Conservation (phyloP, 2,113 vertebrate species). For the Trematocara macrostoma region DNA sequence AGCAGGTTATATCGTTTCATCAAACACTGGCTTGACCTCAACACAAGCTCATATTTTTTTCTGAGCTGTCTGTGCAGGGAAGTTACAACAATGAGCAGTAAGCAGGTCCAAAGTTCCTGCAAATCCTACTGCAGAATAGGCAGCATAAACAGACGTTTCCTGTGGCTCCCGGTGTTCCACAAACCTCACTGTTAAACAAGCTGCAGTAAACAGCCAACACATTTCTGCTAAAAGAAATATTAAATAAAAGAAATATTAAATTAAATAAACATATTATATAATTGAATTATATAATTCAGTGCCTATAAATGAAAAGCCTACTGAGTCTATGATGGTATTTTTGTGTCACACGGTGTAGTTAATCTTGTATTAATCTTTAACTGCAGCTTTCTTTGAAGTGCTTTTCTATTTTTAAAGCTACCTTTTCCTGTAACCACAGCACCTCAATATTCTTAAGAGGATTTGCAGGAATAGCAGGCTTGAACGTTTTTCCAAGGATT, state of each 20-base stretch:
- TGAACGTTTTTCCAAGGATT: background rate
- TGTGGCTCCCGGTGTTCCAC: conserved; percentile 11
- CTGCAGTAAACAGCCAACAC: background rate
- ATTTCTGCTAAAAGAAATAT: background rate
- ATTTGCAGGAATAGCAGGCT: background rate
- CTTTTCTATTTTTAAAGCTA: background rate
- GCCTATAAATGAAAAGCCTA: background rate
- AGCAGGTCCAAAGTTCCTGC: conserved; percentile 42
- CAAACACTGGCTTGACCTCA: conserved; percentile 27
- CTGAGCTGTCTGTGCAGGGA: conserved; percentile 39
- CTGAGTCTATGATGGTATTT: background rate
- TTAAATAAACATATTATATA: no score
- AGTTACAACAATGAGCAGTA: conserved; percentile 58
- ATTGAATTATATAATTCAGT: background rate
- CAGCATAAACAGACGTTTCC: conserved; percentile 63
- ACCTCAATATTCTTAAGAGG: background rate
- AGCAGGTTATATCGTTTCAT: conserved; percentile 9
- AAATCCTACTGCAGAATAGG: conserved; percentile 29
- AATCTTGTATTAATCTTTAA: background rate
- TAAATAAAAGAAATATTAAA: background rate
- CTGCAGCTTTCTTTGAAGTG: background rate
- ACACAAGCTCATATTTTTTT: conserved; percentile 37
- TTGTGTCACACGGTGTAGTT: background rate
- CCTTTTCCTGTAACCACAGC: background rate
- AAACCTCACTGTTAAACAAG: background rate